These are phyloP conservation scores for Drosophila pandora DNA, from an alignment of 1,140 invertebrate genomes.

Conservation along the genomic window DNA sequence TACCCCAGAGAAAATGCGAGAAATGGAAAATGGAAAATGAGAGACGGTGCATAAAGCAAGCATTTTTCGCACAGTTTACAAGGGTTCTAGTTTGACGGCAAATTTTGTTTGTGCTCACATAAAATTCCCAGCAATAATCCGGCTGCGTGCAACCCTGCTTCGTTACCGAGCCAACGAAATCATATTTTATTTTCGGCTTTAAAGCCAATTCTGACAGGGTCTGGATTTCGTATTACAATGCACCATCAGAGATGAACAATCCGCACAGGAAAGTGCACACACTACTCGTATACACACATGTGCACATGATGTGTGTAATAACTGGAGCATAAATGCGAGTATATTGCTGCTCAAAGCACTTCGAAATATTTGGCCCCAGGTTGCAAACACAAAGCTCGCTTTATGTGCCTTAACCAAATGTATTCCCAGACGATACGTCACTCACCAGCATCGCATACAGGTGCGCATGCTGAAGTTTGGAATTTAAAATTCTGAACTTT, in stretches of 20 bases:
- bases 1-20: neutral
- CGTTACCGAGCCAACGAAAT: conserved; percentile 8
- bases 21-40: neutral
- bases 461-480: neutral
- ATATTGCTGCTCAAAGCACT: conserved; percentile 3
- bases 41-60: conserved; percentile 62
- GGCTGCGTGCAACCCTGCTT: conserved; percentile 6
- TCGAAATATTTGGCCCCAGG: conserved; percentile 4
- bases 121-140: conserved; percentile 21
- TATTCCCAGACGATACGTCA: conserved; percentile 9
- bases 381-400: neutral
- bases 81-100: conserved; percentile 31
- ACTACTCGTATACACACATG: too few relatives aligned
- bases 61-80: conserved; percentile 70
- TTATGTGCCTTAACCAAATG: conserved; percentile 6
- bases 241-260: conserved; percentile 11
- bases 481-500: neutral
- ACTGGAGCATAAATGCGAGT: neutral
- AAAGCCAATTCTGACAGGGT: conserved; percentile 9
- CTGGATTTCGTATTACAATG: conserved; percentile 13
- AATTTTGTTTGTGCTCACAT: conserved; percentile 46
- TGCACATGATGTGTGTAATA: neutral
- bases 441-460: neutral
- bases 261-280: neutral
- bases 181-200: conserved; percentile 8